Evolutionary conservation across 2,797 vertebrate genomes (phyloP), one percentile per base, ranked within the genome.

Genomic region (Fundulus diaphanus): DNA sequence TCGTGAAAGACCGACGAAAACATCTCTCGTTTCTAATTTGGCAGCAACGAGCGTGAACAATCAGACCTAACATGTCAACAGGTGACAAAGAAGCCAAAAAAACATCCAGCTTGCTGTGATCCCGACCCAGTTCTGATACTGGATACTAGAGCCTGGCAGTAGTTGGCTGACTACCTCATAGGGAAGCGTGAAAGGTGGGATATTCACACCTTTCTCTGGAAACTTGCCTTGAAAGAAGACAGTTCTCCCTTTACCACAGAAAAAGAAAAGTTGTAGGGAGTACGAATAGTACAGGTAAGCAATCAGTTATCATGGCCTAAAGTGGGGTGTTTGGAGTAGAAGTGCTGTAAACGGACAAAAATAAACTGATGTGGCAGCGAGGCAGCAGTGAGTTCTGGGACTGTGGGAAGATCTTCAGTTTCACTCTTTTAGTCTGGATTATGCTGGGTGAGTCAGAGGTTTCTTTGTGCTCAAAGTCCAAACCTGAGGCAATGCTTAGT

Each of bases 121-220:
- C 87, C 79, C 7, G 0, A 76, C 86, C 83, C 86, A 81, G 83
- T 78, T 86, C 70, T 76, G 92, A 89, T 76, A 93, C 85, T 76
- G 79, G 89, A 93, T 93, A 89, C 92, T 7, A 5, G 57, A 78
- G 68, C 70, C 89, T 90, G 90, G 88, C 91, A 86, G 78, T 70
- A 79, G 73, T 49, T 40, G 57, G 68, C 63, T 42, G 70, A 83
- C 86, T 81, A 82, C 78, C 72, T 87, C 91, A 88, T 65, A 82
- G 79, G 66, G n/a, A 12, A 82, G 71, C 68, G 66, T 75, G 83
- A 33, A 49, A 80, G 69, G 65, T 75, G 79, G 70, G 69, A 71
- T 59, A 63, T 85, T 90, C 75, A 84, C 82, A 82, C 82, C 68
- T 82, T 85, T 79, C 82, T 88, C 85, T 89, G 85, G 82, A 87